Base-by-base conservation (phyloP, 2,888 invertebrate species). In the Mythimna vitellina region DNA sequence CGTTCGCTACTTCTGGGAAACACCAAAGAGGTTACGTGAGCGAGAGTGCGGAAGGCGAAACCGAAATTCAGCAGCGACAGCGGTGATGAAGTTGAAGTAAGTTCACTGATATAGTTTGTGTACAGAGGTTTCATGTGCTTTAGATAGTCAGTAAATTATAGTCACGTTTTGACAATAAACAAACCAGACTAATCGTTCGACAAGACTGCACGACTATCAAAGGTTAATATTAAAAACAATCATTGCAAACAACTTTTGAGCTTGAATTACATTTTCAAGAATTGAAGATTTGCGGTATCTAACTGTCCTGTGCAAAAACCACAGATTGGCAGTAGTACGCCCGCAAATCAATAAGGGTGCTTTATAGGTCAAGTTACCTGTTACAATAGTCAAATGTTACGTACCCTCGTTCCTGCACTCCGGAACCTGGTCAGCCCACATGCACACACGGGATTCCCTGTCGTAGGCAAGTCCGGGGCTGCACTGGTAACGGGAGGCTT, bases 371-470 rank as follows among this genome's bases (percentile, higher is more conserved):
- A 60, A 46, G 42, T 72, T 49, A 73, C 32, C 51, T 56, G 1
- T 3, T 10, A 64, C 4, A 54, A 46, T 10, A n/a, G 49, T 53
- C 1, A 20, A 62, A 56, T 68, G 25, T 66, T 70, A 72, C 94
- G 89, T 96, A 98, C 99, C 99, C 95, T 98, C 98, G 91, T 97
- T 97, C 95, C 96, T 98, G 97, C 99, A 99, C 95, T 99, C 98
- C 67, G 98, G 98, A 76, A 99, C 98, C 96, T 99, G 98, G 96
- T 99, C 98, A 87, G 99, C 98, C 99, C 99, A 98, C 98, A 99
- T 99, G 96, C 99, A 99, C 72, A 99, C 98, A 86, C 99, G 97
- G 67, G 99, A 97, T 95, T 99, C 98, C 86, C 99, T 97, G 96
- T 99, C 98, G 96, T 99, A 99, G 83, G 99, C 99, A 65, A 99